These are phyloP conservation scores for Hypotaenidia okinawae DNA, from an alignment of 2,797 vertebrate genomes.

Conservation along the genomic window DNA sequence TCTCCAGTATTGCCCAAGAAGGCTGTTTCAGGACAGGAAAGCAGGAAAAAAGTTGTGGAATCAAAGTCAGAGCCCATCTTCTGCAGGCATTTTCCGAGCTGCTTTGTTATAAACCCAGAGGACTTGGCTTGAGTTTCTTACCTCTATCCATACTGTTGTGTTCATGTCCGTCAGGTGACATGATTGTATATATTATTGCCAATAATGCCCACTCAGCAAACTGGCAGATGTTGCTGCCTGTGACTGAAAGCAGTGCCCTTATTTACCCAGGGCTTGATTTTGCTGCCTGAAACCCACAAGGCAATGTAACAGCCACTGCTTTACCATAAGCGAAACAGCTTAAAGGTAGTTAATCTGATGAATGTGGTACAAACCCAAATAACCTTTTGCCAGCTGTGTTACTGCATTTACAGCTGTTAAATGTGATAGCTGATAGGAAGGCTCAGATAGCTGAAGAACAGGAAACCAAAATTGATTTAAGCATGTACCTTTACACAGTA, in stretches of 20 bases:
- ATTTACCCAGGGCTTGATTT: not conserved
- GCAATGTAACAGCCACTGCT: not conserved
- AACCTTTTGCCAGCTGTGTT: not conserved
- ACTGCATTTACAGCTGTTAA: not conserved
- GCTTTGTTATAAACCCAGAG: not conserved
- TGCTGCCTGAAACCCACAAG: not conserved
- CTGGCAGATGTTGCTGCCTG: not conserved
- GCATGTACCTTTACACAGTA: not conserved
- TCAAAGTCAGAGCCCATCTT: not conserved
- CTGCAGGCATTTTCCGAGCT: not conserved
- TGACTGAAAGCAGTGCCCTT: not conserved
- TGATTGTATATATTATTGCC: not conserved
- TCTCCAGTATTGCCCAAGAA: not conserved
- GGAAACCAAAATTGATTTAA: not conserved
- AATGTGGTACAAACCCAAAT: not conserved
- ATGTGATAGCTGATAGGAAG: not conserved
- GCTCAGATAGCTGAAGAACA: not conserved
- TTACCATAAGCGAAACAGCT: not conserved
- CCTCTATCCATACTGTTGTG: not conserved
- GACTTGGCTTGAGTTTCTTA: not conserved
- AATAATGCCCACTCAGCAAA: not conserved
- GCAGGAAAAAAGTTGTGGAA: not conserved
- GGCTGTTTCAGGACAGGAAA: not conserved
- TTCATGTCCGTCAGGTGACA: not conserved
- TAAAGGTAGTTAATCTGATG: not conserved